Percentiles rank a stretch among this genome's conserved stretches.
These are phyloP conservation scores for Hydrozoanthus tunicans DNA, from an alignment of 64 coral and sea anemone genomes.

Conservation along the genomic window DNA sequence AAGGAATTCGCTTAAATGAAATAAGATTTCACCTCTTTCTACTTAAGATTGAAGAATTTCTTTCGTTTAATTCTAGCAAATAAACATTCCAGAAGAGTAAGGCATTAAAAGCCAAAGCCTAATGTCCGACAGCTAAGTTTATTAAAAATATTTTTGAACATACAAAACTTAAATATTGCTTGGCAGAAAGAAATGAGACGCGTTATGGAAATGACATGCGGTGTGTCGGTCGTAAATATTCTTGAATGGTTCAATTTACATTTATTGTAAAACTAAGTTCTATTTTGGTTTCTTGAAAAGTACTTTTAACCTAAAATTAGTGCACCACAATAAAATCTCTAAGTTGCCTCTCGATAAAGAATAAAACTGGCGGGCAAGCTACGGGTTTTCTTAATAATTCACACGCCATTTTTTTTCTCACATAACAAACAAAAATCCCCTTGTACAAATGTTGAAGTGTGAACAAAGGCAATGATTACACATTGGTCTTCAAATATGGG, in stretches of 20 bases:
- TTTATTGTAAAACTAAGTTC: slow-evolving; percentile 40
- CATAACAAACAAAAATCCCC: slow-evolving; percentile 13
- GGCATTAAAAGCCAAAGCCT: background rate
- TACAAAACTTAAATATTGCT: slow-evolving; percentile 53
- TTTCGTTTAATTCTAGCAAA: slow-evolving; percentile 10
- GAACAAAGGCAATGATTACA: slow-evolving; percentile 52
- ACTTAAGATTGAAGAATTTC: background rate
- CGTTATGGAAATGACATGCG: slow-evolving; percentile 43
- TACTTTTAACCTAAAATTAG: slow-evolving; percentile 41
- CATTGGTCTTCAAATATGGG: slow-evolving; percentile 36
- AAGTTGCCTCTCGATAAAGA: background rate
- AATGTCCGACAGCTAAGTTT: slow-evolving; percentile 38
- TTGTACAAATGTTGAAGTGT: slow-evolving; percentile 44
- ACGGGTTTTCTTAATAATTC: background rate
- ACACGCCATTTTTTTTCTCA: slow-evolving; percentile 7
- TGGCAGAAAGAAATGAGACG: slow-evolving; percentile 30
- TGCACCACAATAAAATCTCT: slow-evolving; percentile 3
- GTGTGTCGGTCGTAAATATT: slow-evolving; percentile 29
- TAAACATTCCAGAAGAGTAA: slow-evolving; percentile 41
- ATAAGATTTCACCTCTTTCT: background rate
- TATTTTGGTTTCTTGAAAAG: slow-evolving; percentile 53
- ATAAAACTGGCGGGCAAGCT: background rate
- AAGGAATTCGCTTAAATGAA: slow-evolving; percentile 1
- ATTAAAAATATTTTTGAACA: slow-evolving; percentile 56
- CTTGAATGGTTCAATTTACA: slow-evolving; percentile 21